These are phyloP conservation scores for Limnephilus marmoratus DNA, from an alignment of 2,888 invertebrate genomes.

Conservation along the genomic window DNA sequence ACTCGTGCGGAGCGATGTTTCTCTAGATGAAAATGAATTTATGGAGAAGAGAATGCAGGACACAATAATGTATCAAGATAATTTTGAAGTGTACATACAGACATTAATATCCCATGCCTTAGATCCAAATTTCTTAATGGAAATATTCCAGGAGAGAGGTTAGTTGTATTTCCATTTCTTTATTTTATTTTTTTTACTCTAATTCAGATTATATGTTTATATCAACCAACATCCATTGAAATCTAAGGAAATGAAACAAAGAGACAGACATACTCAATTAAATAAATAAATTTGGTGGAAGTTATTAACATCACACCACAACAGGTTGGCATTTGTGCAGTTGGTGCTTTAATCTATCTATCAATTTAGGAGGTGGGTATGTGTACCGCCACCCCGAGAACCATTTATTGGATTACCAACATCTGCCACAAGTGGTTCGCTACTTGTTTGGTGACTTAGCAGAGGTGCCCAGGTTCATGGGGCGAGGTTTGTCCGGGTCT, in stretches of 20 bases:
- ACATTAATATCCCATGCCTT: slow-evolving; percentile 93
- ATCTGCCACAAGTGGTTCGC: too few relatives aligned
- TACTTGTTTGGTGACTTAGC: too few relatives aligned
- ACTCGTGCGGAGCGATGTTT: slow-evolving; percentile 84
- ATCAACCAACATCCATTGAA: neutral
- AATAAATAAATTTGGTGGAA: neutral
- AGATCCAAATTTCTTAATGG: slow-evolving; percentile 91
- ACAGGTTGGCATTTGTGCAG: too few relatives aligned
- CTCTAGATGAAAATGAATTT: slow-evolving; percentile 82
- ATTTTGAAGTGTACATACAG: slow-evolving; percentile 94
- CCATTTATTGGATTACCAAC: too few relatives aligned
- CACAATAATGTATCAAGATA: slow-evolving; percentile 87
- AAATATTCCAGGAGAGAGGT: slow-evolving; percentile 95
- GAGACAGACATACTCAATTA: too few relatives aligned
- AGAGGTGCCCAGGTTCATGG: too few relatives aligned
- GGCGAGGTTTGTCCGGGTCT: too few relatives aligned
- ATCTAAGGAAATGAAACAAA: neutral
- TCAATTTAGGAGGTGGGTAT: too few relatives aligned
- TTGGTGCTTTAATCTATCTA: too few relatives aligned
- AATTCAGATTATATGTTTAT: neutral
- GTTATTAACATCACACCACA: too few relatives aligned
- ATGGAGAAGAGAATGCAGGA: slow-evolving; percentile 87
- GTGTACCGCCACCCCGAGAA: too few relatives aligned
- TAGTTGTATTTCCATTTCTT: slow-evolving; percentile 64
- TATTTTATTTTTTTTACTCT: neutral